phyloP scores from a whole-genome alignment of 2,113 vertebrate species.

The Acanthisitta chloris region DNA sequence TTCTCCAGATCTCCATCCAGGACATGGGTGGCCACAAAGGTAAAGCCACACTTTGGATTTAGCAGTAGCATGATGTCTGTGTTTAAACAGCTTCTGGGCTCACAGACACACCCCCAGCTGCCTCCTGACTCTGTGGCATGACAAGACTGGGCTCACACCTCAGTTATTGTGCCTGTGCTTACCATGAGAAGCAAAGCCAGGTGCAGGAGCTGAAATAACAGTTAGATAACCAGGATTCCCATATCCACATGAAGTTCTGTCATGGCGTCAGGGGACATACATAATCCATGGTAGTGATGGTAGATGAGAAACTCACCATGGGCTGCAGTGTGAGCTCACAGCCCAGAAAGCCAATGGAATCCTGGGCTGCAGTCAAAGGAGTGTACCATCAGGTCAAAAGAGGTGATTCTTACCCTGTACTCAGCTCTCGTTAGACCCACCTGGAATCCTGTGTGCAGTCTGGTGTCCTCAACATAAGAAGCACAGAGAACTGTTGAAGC shows the following conservation, averaged over 20 bases:
- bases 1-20: background rate
- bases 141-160: background rate
- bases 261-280: too few relatives aligned
- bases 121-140: background rate
- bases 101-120: background rate
- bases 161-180: fast-evolving
- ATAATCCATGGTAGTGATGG: fast-evolving
- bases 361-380: too few relatives aligned
- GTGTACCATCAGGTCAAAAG: too few relatives aligned
- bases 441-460: too few relatives aligned
- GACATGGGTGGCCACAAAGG: fast-evolving
- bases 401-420: too few relatives aligned
- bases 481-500: too few relatives aligned
- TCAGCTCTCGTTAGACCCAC: too few relatives aligned
- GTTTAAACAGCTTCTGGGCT: background rate
- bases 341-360: too few relatives aligned
- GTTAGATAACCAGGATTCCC: background rate
- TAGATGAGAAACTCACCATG: too few relatives aligned
- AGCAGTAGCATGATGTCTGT: fast-evolving
- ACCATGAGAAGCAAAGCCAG: background rate
- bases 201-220: background rate
- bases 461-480: too few relatives aligned
- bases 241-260: fast-evolving
- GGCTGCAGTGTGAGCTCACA: too few relatives aligned
- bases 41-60: background rate